Base-by-base conservation (phyloP, 2,888 invertebrate species). In the Tenthredo amoena region DNA sequence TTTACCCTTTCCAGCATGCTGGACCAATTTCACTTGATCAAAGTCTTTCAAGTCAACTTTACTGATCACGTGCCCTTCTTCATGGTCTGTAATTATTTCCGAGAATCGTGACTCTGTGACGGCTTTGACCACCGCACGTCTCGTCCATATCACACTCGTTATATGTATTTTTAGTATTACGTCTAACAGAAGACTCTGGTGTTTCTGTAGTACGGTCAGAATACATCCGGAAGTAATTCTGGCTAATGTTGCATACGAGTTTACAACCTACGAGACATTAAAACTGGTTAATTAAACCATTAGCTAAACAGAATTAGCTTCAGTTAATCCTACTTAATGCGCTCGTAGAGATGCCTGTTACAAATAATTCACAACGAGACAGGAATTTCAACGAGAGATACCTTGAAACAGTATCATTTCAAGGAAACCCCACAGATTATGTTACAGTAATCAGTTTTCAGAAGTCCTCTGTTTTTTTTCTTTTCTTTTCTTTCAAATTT, bases 41-140 rank as follows among this genome's bases (percentile, higher is more conserved):
- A 26, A 18, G 34, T 55, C 68, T n/a, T 47, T 58, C 2, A 83
- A 58, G 77, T 88, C 84, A 37, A 86, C 81, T 26, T 50, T 85
- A 37, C 72, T 68, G 68, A 18, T 31, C 34, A 15, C 21, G 10
- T 62, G 15, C 0, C 65, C 26, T n/a, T 71, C 18, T 47, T 85
- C 76, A 21, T 71, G 76, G 21, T 85, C 85, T 84, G 85, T 84
- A 5, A 82, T 12, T 77, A 84, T 82, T 86, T 86, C 84, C 77
- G 87, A 72, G 5, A 86, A 86, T 84, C 76, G 85, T 79, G 68
- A 50, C 58, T 81, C 21, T 18, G 15, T 31, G 9, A 47, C 50
- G 68, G 65, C 1, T 68, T 31, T 68, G 43, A 34, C 21, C 40
- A 76, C 21, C n/a, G 34, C 58, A 43, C 43, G 40, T 9, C 58